Base-by-base conservation (phyloP, 2,888 invertebrate species). In the Drosophila cyrtoloma region DNA sequence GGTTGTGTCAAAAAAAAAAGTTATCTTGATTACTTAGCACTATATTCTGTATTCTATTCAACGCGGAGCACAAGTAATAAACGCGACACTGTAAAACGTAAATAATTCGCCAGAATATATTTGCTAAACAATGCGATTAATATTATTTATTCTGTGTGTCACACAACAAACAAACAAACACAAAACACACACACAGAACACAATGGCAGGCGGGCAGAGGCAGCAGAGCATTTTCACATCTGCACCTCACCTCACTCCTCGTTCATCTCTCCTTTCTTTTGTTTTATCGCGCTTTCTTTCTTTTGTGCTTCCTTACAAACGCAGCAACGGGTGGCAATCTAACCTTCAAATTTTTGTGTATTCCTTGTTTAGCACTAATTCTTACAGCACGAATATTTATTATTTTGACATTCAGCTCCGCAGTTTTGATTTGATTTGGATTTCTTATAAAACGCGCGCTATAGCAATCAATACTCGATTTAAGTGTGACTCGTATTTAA, bases 291-390 rank as follows among this genome's bases (percentile, higher is more conserved):
- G 61, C 70, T 85, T 89, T 82, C 87, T 83, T 47, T 47, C 47
- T 47, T 47, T 71, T 59, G 65, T 47, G 55, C 65, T 70, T 75
- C 73, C 68, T 76, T 65, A 66, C 68, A 75, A 71, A 79, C 74
- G 68, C 79, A 86, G 66, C 79, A 86, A 80, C 82, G 83, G 70
- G 79, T 73, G 79, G 72, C 80, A 79, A 84, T 90, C 91, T 92
- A 91, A 92, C 91, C 92, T 92, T 92, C 89, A 92, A 90, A 83
- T 67, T 73, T 73, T 73, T 73, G 33, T 65, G 64, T 76, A 57
- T 74, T 74, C 64, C 73, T 83, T 75, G 62, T 90, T 80, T 71
- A 77, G 73, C 74, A 86, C 74, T 67, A 65, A 51, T 77, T 74
- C 69, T 57, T 69, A 81, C 52, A 75, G 52, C 74, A 77, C 64